Conservation (phyloP, 2,797 vertebrate species). For the Pangasius mekongensis region DNA sequence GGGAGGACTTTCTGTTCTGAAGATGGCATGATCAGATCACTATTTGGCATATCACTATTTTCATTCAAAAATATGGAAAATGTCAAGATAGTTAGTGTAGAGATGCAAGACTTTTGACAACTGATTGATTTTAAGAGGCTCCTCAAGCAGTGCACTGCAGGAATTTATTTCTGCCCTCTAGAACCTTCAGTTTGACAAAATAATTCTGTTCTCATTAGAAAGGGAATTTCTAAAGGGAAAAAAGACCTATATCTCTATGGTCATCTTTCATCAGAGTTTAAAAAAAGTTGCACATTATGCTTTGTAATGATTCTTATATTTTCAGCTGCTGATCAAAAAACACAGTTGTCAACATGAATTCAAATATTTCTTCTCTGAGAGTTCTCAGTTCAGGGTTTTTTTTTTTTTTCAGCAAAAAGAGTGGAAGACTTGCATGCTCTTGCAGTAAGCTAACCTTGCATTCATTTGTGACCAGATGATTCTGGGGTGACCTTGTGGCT, state of each 20-base stretch:
- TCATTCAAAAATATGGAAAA: background rate
- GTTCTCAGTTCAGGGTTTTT: background rate
- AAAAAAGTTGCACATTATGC: background rate
- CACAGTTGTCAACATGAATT: background rate
- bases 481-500: background rate
- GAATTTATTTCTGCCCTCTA: background rate
- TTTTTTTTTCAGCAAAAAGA: background rate
- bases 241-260: background rate
- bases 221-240: background rate
- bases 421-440: background rate
- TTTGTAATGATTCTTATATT: background rate
- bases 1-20: background rate
- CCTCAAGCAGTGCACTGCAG: background rate
- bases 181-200: background rate
- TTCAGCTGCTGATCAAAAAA: background rate
- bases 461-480: background rate
- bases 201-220: background rate
- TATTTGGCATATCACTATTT: background rate
- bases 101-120: background rate
- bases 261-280: background rate
- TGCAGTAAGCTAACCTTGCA: background rate
- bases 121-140: slow-evolving; percentile 15
- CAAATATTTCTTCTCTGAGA: background rate
- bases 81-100: background rate
- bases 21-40: background rate